Conservation (phyloP, 2,113 vertebrate species). For the Chiloscyllium plagiosum region DNA sequence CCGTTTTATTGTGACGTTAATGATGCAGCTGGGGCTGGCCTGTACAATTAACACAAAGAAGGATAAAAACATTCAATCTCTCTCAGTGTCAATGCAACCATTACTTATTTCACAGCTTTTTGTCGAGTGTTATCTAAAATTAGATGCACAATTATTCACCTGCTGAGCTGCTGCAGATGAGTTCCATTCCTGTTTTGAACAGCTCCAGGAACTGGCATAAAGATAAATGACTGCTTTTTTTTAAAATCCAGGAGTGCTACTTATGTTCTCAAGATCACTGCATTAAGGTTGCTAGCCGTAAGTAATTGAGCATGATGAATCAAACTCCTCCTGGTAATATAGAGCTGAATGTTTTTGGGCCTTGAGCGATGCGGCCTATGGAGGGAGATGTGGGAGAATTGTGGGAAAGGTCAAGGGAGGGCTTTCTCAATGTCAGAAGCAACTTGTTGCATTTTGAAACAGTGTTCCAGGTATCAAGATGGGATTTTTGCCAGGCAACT, state of each 20-base stretch:
- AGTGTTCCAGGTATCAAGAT: no score
- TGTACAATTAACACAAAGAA: slow-evolving; percentile 33
- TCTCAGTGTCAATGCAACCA: slow-evolving; percentile 37
- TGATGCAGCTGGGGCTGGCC: slow-evolving; percentile 18
- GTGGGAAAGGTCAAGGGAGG: no score
- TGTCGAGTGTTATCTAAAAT: slow-evolving; percentile 31
- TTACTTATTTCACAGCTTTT: slow-evolving; percentile 29
- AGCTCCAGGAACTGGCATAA: slow-evolving; percentile 5
- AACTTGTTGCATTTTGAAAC: no score
- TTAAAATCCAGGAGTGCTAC: not conserved
- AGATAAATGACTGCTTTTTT: not conserved
- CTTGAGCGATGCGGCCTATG: no score
- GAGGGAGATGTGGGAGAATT: no score
- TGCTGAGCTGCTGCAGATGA: slow-evolving; percentile 34
- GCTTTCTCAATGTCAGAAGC: no score
- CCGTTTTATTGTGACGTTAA: slow-evolving; percentile 22
- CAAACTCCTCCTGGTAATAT: not conserved
- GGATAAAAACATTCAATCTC: slow-evolving; percentile 4
- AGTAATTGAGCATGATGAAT: not conserved
- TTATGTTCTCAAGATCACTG: slow-evolving; percentile 19
- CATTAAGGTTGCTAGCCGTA: not conserved
- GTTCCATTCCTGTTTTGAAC: slow-evolving; percentile 30
- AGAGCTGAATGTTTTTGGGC: no score
- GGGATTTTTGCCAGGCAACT: no score
- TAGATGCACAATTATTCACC: slow-evolving; percentile 35